Evolutionary conservation across 2,113 vertebrate genomes (phyloP).

Genomic region (Chloropsis hardwickii): DNA sequence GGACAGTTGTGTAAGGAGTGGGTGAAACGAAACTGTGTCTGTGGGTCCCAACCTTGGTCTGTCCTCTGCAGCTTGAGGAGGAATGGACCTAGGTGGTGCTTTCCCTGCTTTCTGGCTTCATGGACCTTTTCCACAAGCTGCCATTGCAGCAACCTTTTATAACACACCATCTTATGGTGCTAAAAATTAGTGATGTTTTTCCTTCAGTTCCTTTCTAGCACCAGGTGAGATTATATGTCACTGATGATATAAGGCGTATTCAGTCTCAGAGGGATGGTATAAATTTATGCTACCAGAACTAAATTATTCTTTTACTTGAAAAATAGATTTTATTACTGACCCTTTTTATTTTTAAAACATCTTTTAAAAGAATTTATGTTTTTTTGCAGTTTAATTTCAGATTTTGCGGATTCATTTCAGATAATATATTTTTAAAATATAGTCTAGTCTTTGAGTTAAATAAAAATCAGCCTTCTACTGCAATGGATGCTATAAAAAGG

Average conservation of each 20-base stretch:
- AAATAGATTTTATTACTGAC: not conserved
- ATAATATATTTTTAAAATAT: not conserved
- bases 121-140: not conserved
- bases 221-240: not conserved
- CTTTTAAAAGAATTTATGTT: rapidly evolving
- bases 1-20: not conserved
- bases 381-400: not conserved
- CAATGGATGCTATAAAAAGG: not conserved
- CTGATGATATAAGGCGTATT: not conserved
- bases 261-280: not conserved
- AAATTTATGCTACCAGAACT: not conserved
- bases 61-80: not conserved
- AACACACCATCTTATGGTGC: not conserved
- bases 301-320: not conserved
- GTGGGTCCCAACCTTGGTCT: not conserved
- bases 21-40: not conserved
- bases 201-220: not conserved
- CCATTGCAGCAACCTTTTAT: not conserved
- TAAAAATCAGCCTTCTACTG: not conserved
- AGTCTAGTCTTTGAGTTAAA: not conserved
- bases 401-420: not conserved
- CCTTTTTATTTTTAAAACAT: not conserved
- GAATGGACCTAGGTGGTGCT: not conserved
- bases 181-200: not conserved
- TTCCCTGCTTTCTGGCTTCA: not conserved